phyloP scores from a whole-genome alignment of 2,113 vertebrate species.

The Gambusia holbrooki region DNA sequence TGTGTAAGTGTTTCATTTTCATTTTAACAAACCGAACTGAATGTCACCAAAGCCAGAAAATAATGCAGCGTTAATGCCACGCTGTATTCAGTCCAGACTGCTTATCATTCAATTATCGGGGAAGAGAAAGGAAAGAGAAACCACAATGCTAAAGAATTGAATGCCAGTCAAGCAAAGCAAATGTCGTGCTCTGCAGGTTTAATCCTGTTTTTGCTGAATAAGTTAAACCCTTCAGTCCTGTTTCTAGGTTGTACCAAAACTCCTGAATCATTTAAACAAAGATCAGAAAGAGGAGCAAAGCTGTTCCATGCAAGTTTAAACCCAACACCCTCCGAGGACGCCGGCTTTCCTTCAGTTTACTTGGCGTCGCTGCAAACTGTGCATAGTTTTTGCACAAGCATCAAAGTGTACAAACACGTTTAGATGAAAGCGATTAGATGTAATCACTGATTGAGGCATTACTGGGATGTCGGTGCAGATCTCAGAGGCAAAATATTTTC shows the following conservation, averaged over 20 bases:
- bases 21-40: constrained; percentile 10
- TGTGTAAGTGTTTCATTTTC: background rate
- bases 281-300: background rate
- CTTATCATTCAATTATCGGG: constrained; percentile 38
- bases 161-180: constrained; percentile 36
- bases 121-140: constrained; percentile 19
- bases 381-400: background rate
- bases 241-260: constrained; percentile 12
- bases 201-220: constrained; percentile 52
- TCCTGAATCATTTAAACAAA: constrained; percentile 28
- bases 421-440: constrained; percentile 10
- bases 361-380: background rate
- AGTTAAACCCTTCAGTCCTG: constrained; percentile 22
- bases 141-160: constrained; percentile 30
- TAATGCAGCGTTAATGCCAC: background rate
- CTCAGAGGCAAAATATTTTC: constrained; percentile 29
- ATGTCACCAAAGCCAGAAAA: constrained; percentile 2
- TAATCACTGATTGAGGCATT: constrained; percentile 20
- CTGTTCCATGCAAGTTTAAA: background rate
- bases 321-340: background rate
- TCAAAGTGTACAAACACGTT: constrained; percentile 9
- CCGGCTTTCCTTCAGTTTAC: background rate
- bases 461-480: constrained; percentile 10
- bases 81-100: constrained; percentile 28
- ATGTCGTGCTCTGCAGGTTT: constrained; percentile 26